Evolutionary conservation across 2,113 vertebrate species (phyloP), one percentile per base, ranked within the genome.

Genomic region (Gambusia affinis): DNA sequence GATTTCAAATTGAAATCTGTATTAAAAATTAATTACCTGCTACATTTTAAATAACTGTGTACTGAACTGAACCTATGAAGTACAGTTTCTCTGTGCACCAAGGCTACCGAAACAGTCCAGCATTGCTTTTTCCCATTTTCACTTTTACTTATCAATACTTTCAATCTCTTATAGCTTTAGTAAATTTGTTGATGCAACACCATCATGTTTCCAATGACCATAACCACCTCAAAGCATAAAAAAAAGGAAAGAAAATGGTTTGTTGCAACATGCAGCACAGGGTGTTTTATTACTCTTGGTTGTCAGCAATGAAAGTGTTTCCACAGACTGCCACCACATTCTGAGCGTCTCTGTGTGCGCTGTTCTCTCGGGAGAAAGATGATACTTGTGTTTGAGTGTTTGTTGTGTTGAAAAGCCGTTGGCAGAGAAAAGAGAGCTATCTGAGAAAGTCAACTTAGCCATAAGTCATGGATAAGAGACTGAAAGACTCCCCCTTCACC

Each of bases 391-490:
- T 89, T 87, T 79, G 84, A 91, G 90, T 89, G 88, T 91, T 91
- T 92, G 92, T 90, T 92, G 89, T 90, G 90, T 87, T 90, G 87
- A 91, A 86, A 91, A 90, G 82, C 88, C 76, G 61, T 80, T 88
- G 86, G 87, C 83, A 88, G 79, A 83, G 88, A 79, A 88, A 78
- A 87, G 82, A 84, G 67, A 76, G 54, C 73, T 71, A 84, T 89
- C 83, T 80, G 17, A 60, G 35, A 78, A 79, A 89, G 87, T 90
- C 84, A 81, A 89, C 85, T 88, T 75, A 90, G 82, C 78, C 80
- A 80, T 92, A 88, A 89, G 86, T 92, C 90, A 91, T 73, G 80
- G 83, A 80, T 76, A 88, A 90, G 83, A 84, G 81, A 86, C 68
- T 39, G 35, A 67, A 80, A 85, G 87, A 73, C 85, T 72, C 73